Evolutionary conservation across 2,797 vertebrate species (phyloP).

Genomic region (Xenopus petersii): DNA sequence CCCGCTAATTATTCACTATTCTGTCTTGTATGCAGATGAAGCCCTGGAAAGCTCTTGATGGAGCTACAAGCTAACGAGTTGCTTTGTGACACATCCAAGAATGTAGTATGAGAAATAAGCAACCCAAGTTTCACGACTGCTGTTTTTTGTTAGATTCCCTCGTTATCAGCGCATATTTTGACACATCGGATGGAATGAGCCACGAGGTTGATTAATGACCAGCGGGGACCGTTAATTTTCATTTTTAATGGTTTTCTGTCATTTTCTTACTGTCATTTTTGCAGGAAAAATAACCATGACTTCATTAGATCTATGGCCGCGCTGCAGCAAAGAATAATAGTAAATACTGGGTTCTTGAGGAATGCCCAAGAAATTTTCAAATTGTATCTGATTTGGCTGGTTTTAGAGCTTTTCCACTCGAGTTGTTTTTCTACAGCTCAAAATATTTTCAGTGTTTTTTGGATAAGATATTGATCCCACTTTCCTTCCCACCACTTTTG

Average conservation of each 20-base stretch:
- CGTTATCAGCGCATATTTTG: conserved; percentile 62
- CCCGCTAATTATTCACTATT: conserved; percentile 53
- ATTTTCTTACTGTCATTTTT: conserved; percentile 55
- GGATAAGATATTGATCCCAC: conserved; percentile 7
- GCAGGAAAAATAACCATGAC: conserved; percentile 57
- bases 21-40: conserved; percentile 50
- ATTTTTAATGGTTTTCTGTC: conserved; percentile 43
- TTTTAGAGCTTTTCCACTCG: conserved; percentile 5
- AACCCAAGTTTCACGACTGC: conserved; percentile 58
- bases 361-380: conserved; percentile 35
- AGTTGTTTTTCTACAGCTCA: conserved; percentile 9
- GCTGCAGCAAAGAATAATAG: conserved; percentile 28
- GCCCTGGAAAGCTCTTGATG: conserved; percentile 24
- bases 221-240: conserved; percentile 55
- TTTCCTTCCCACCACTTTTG: conserved; percentile 19
- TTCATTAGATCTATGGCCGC: neutral
- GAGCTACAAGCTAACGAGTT: conserved; percentile 22
- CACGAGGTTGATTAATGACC: conserved; percentile 59
- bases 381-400: conserved; percentile 33
- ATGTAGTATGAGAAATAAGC: conserved; percentile 32
- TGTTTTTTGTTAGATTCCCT: conserved; percentile 60
- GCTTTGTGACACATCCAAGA: conserved; percentile 35
- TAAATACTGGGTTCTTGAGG: conserved; percentile 46
- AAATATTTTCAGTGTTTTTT: conserved; percentile 35
- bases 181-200: conserved; percentile 55